Evolutionary conservation across 2,888 invertebrate species (phyloP), one percentile per base, ranked within the genome.

Genomic region (Keiferia lycopersicella): DNA sequence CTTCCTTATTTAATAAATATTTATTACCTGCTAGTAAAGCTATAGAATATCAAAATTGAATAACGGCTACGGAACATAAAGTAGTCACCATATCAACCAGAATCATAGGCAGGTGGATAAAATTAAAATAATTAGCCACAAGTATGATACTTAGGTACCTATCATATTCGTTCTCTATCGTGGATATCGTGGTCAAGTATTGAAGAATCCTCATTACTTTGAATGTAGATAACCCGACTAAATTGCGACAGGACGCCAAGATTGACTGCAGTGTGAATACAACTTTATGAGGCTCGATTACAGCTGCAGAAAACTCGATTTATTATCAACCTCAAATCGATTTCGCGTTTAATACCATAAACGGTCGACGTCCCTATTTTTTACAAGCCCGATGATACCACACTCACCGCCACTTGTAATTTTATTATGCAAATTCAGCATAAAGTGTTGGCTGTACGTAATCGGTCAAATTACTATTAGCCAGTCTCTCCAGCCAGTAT

Each of bases 351-450:
- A 73, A 78, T 77, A 71, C 79, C 77, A 78, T 82, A 82, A 83
- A 79, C 77, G 81, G 68, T 64, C 74, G 71, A 65, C 74, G 76
- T 77, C 72, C 75, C 73, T 78, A 79, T 80, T 85, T 85, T 84
- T 84, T 83, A 77, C 77, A 77, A 75, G 74, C 69, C 71, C 73
- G 78, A 76, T 80, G 78, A 78, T 82, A 73, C 74, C 75, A 68
- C 74, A 74, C 72, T 71, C 77, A 71, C 72, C 76, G 75, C 73
- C 73, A 71, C 73, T 73, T 72, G 86, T 88, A 91, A 91, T 91
- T 91, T 88, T 87, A 91, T 91, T 91, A 91, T 90, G 91, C 89
- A 91, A 91, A 91, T 90, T 83, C 74, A 71, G 82, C 78, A 80
- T 90, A 88, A 91, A 88, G 90, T 91, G 91, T 90, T 89, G 86